phyloP scores from a whole-genome alignment of 2,888 invertebrate species.

The Marasmarcha lunaedactyla region DNA sequence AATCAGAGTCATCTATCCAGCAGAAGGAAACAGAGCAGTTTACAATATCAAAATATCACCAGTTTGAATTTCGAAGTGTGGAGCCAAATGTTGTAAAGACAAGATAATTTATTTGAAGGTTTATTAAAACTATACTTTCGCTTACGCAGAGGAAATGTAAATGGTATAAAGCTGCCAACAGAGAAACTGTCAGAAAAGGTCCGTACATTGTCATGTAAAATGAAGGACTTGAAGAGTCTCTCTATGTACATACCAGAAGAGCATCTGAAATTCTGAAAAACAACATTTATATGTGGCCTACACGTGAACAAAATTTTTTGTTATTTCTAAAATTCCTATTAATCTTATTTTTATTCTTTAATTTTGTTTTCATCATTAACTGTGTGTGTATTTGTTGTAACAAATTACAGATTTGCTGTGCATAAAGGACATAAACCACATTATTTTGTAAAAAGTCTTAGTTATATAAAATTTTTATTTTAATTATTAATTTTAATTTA shows the following conservation, averaged over 20 bases:
- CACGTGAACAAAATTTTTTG: constrained; percentile 1
- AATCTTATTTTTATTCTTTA: constrained; percentile 1
- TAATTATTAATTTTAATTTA: too few species aligned
- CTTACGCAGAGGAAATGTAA: constrained; percentile 3
- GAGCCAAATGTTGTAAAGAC: constrained; percentile 2
- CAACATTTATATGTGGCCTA: constrained; percentile 3
- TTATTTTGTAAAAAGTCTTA: constrained; percentile 1
- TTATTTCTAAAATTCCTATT: not conserved
- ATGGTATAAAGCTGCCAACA: constrained; percentile 1
- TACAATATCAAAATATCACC: constrained; percentile 4
- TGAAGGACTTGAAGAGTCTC: constrained; percentile 4
- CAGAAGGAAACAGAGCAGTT: constrained; percentile 2
- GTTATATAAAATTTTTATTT: not conserved
- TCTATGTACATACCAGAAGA: constrained; percentile 4
- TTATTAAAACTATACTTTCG: constrained; percentile 3
- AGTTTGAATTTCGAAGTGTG: constrained; percentile 3
- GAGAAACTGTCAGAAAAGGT: constrained; percentile 2
- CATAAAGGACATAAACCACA: constrained; percentile 1
- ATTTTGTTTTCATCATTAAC: not conserved
- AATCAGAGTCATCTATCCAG: constrained; percentile 2
- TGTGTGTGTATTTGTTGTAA: constrained; percentile 1
- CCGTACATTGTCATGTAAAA: constrained; percentile 1
- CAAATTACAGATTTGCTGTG: constrained; percentile 1
- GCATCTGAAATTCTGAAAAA: constrained; percentile 1
- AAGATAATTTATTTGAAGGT: constrained; percentile 4